These are phyloP conservation scores for Oopsacas minuta DNA, from an alignment of 37 sponge, comb jelly and placozoan species.

Conservation along the genomic window DNA sequence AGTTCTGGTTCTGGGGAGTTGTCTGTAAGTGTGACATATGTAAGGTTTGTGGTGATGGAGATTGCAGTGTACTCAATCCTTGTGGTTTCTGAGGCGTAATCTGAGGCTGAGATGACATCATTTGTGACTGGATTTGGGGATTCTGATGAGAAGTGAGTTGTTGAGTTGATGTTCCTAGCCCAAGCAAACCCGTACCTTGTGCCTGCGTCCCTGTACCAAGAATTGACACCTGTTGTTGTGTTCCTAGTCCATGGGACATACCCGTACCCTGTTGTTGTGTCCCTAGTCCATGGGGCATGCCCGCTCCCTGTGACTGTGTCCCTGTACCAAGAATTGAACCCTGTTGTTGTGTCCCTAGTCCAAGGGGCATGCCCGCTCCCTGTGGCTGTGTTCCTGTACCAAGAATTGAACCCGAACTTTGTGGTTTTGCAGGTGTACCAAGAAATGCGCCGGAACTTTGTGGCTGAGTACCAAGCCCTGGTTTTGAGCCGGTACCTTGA, in stretches of 20 bases:
- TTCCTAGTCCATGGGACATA: background rate
- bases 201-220: background rate
- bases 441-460: background rate
- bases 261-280: background rate
- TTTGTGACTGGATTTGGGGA: background rate
- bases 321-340: background rate
- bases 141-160: background rate
- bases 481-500: background rate
- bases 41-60: background rate
- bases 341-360: too few species aligned
- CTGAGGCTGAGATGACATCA: background rate
- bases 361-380: background rate
- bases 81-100: background rate
- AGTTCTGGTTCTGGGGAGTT: background rate
- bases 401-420: background rate
- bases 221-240: background rate
- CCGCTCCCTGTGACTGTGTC: background rate
- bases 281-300: background rate
- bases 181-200: background rate
- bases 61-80: background rate
- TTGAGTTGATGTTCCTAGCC: background rate
- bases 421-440: background rate
- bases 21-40: background rate
- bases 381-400: background rate
- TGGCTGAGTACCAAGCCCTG: background rate